Conservation (phyloP, 2,797 vertebrate genomes). For the Sebastes wilsoni region DNA sequence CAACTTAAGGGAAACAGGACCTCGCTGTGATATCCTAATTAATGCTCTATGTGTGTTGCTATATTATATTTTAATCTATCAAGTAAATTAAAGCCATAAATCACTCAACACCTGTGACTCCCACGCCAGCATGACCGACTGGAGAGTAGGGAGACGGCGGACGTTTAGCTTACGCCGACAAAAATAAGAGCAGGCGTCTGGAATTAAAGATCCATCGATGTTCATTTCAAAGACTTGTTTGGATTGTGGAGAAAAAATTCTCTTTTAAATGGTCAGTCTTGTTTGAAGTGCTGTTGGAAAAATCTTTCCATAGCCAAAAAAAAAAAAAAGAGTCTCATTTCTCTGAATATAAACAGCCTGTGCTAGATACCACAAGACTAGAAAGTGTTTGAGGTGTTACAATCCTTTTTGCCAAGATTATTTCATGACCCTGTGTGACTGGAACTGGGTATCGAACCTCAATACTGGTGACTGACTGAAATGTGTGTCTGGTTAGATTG, state of each 20-base stretch:
- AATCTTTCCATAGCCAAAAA: not conserved
- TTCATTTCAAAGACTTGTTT: not conserved
- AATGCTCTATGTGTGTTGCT: conserved; percentile 41
- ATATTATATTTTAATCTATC: conserved; percentile 68
- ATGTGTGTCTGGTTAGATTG: not conserved
- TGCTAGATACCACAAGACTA: not conserved
- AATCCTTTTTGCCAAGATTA: not conserved
- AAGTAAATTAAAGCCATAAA: conserved; percentile 77
- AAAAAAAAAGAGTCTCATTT: not conserved
- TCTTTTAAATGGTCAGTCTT: conserved; percentile 1
- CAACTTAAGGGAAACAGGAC: conserved; percentile 29
- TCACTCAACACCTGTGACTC: conserved; percentile 73
- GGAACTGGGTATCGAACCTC: not conserved
- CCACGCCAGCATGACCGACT: conserved; percentile 41
- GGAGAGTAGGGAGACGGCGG: conserved; percentile 33
- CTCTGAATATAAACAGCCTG: not conserved
- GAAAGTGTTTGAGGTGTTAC: not conserved
- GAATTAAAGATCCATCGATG: conserved; percentile 17
- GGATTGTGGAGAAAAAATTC: not conserved
- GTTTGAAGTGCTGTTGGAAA: conserved; percentile 9
- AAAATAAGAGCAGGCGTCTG: conserved; percentile 36
- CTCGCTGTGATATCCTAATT: conserved; percentile 53
- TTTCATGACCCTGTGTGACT: not conserved
- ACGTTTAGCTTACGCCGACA: conserved; percentile 45
- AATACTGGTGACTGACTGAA: not conserved